Conservation (phyloP, 2,113 vertebrate species). For the Oplegnathus fasciatus region DNA sequence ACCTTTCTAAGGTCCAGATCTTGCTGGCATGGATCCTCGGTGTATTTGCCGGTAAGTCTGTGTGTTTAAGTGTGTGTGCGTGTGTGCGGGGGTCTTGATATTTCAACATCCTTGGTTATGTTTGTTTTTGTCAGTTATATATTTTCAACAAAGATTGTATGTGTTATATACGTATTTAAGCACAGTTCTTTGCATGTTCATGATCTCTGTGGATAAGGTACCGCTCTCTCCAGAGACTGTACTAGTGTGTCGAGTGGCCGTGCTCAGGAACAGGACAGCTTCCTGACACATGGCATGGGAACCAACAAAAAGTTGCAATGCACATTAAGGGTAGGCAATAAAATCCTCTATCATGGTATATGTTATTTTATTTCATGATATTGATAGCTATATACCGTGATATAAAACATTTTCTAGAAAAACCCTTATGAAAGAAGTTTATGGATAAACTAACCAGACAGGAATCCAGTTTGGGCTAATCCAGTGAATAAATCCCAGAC, state of each 20-base stretch:
- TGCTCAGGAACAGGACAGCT: neutral
- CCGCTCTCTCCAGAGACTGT: neutral
- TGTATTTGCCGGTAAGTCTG: slow-evolving; percentile 61
- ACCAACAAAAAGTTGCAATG: neutral
- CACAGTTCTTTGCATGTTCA: neutral
- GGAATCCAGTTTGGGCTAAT: neutral
- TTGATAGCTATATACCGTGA: neutral
- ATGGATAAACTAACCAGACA: neutral
- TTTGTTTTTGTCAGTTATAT: neutral
- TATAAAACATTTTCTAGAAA: neutral
- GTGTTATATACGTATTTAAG: neutral
- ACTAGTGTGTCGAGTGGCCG: neutral
- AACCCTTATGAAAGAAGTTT: neutral
- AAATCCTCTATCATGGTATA: neutral
- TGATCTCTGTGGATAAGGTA: neutral
- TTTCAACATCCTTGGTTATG: neutral
- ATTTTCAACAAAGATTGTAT: neutral
- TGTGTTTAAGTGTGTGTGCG: slow-evolving; percentile 3
- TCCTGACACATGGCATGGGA: slow-evolving; percentile 10
- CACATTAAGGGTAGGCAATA: neutral
- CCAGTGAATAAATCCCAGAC: neutral
- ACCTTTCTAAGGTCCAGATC: slow-evolving; percentile 37
- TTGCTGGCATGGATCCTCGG: slow-evolving; percentile 45
- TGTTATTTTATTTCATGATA: neutral
- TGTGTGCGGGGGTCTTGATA: neutral